Percentiles rank a stretch among this genome's conserved stretches.
Conservation (phyloP, 2,113 vertebrate genomes). For the Hemibates koningsi region DNA sequence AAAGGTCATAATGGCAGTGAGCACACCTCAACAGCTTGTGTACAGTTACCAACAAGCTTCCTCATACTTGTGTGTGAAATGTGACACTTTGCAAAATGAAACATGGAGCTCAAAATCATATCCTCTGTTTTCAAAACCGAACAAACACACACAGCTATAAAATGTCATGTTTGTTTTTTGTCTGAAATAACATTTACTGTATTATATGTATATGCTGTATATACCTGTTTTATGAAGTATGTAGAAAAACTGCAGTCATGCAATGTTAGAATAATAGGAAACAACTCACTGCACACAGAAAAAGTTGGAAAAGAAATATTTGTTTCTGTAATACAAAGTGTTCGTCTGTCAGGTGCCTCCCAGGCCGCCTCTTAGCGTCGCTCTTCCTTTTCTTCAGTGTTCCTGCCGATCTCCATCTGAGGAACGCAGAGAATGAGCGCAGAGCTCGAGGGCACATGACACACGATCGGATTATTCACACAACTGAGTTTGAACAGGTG, state of each 20-base stretch:
- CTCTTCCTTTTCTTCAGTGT: not conserved
- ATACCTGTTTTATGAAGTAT: not conserved
- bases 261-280: not conserved
- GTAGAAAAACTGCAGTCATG: not conserved
- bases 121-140: not conserved
- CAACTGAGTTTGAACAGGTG: not conserved
- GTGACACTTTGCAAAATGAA: not conserved
- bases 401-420: not conserved
- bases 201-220: not conserved
- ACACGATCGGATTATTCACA: not conserved
- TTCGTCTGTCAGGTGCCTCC: accelerated
- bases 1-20: not conserved
- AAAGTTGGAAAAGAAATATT: not conserved
- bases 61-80: not conserved
- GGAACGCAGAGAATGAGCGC: not conserved
- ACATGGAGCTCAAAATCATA: not conserved
- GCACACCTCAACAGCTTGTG: not conserved
- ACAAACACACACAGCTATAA: not conserved
- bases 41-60: not conserved
- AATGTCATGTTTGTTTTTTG: accelerated
- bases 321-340: not conserved
- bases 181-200: not conserved
- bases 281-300: not conserved
- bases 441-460: not conserved
- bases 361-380: accelerated